Conservation (phyloP, 2,888 invertebrate species). For the Choristoneura rosaceana region DNA sequence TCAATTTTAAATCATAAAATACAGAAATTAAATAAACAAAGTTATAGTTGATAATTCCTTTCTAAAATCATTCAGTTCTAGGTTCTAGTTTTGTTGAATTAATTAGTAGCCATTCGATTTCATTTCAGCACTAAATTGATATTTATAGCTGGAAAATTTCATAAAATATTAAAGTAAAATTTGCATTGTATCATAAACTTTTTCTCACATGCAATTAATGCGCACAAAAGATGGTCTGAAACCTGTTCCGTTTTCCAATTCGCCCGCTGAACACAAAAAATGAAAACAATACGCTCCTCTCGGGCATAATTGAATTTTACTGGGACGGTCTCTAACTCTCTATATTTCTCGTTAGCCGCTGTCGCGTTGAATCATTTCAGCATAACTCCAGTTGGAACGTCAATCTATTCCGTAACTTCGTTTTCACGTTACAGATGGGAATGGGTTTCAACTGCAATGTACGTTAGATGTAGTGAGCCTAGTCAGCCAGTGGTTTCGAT, state of each 20-base stretch:
- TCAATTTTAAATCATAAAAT: no score
- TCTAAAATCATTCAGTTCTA: no score
- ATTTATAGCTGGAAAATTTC: no score
- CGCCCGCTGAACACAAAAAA: slow-evolving; percentile 42
- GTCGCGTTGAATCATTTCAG: slow-evolving; percentile 58
- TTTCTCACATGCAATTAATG: neutral
- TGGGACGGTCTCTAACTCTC: slow-evolving; percentile 44
- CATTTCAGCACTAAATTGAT: no score
- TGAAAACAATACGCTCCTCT: slow-evolving; percentile 53
- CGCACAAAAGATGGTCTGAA: neutral
- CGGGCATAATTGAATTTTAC: slow-evolving; percentile 58
- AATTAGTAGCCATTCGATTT: no score
- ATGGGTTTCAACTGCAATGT: slow-evolving; percentile 45
- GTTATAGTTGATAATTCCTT: no score
- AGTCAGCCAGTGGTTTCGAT: neutral
- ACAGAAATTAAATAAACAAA: no score
- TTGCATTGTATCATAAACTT: neutral
- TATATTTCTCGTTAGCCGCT: slow-evolving; percentile 58
- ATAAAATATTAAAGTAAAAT: neutral
- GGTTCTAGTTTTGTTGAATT: no score
- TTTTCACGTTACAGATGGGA: slow-evolving; percentile 58
- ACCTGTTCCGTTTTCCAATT: slow-evolving; percentile 9
- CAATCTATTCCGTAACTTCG: slow-evolving; percentile 58
- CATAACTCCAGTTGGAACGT: slow-evolving; percentile 53
- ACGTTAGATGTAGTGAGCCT: neutral